Percentiles rank a stretch among this genome's conserved stretches.
These are phyloP conservation scores for Pseudoatta argentina DNA, from an alignment of 1,140 invertebrate genomes.

Conservation along the genomic window DNA sequence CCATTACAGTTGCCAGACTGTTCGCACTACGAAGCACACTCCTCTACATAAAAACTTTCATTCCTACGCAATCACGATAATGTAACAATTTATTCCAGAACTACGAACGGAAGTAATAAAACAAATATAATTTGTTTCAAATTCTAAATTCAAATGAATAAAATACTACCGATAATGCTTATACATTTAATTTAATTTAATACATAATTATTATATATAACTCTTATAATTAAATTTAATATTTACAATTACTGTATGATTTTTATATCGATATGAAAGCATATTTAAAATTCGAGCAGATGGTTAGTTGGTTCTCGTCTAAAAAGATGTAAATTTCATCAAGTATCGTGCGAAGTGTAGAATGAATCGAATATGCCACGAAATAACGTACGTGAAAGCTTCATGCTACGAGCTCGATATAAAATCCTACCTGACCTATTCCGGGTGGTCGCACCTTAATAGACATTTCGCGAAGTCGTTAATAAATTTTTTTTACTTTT, in stretches of 20 bases:
- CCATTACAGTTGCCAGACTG: background rate
- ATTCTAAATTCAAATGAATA: background rate
- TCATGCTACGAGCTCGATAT: constrained; percentile 41
- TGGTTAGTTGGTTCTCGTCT: background rate
- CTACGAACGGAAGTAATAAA: background rate
- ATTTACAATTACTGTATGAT: background rate
- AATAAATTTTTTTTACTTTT: constrained; percentile 51
- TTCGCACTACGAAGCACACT: background rate
- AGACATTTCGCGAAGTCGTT: constrained; percentile 64
- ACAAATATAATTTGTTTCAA: background rate
- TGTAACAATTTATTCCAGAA: background rate
- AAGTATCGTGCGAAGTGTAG: constrained; percentile 1
- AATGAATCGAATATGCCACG: constrained; percentile 27
- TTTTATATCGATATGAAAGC: background rate
- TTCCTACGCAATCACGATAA: background rate
- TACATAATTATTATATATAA: no score
- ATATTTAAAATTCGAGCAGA: background rate
- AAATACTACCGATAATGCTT: background rate
- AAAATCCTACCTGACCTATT: constrained; percentile 60
- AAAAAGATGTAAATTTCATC: constrained; percentile 16
- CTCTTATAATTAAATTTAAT: no score
- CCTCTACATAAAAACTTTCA: background rate
- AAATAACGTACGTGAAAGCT: background rate
- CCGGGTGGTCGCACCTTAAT: constrained; percentile 44
- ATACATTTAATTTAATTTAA: background rate